Base-by-base conservation (phyloP, 53 echinoderm and acorn worm species). In the Arbacia lixula region DNA sequence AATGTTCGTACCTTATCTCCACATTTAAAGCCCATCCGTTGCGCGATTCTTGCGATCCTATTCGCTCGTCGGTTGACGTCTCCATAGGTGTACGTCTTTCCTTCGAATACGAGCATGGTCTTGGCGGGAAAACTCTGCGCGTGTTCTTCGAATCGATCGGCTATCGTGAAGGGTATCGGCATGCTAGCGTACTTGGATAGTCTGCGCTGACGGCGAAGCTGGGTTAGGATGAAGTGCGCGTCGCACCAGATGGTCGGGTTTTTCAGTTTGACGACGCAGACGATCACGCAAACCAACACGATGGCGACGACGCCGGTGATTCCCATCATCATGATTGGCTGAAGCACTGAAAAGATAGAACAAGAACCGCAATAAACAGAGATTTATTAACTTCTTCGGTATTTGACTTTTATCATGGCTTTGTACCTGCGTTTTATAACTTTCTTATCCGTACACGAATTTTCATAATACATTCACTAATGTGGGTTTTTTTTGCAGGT, bases 1-100 rank as follows among this genome's bases (percentile, higher is more conserved):
- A 25, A 11, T 31, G 32, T 29, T 42, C 64, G 33, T 73, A 88
- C 91, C 68, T 88, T 91, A 83, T 96, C 96, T 11, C 93, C 96
- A 5, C 79, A 81, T 38, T 84, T 89, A 20, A 96, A 82, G 2
- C 93, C 93, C 64, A 87, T 79, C 42, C 83, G 87, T 29, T 83
- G 87, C 3, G 91, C 93, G 8, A 83, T 81, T 50, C 71, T 39
- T 5, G 96, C 96, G 29, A 93, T 76, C 11, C 87, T 80, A 74
- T 96, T 96, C 36, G 96, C 96, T 30, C 81, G 68, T 38, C 81
- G 68, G 75, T 96, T 93, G 24, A 96, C 81, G 35, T 93, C 93
- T 22, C 61, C 84, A 91, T 96, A 96, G 26, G 86, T 91, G 83
- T 89, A 89, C 4, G 71, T 65, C 31, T 81, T 83, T 25, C 77